Evolutionary conservation across 2,797 vertebrate genomes (phyloP).

Genomic region (Bryconaethiops microstoma): DNA sequence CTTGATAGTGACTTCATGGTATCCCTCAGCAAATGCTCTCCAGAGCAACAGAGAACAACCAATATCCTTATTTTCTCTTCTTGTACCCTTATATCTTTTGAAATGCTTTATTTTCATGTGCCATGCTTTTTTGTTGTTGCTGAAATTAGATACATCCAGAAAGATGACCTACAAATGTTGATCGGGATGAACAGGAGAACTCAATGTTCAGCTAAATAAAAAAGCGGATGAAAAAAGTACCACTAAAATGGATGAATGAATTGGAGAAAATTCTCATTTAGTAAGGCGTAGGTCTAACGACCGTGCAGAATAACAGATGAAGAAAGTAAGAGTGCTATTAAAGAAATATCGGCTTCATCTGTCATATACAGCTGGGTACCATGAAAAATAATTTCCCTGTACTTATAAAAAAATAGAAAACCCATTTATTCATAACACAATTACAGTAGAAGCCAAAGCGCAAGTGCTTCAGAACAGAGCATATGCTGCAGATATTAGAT

Average conservation of each 20-base stretch:
- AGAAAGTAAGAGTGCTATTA: not conserved
- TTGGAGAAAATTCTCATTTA: not conserved
- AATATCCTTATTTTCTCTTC: not conserved
- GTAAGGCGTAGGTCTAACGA: not conserved
- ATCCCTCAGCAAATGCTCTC: not conserved
- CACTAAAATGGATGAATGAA: conserved; percentile 5
- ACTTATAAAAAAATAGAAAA: not conserved
- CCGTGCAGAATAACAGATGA: not conserved
- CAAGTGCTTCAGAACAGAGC: not conserved
- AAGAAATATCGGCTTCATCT: not conserved
- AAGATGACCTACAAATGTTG: too few species aligned
- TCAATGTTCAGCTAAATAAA: not conserved
- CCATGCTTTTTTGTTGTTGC: not conserved
- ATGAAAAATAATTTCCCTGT: not conserved
- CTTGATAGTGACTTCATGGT: not conserved
- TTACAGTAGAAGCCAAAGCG: not conserved
- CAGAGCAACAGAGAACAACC: not conserved
- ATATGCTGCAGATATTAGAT: not conserved
- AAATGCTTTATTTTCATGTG: not conserved
- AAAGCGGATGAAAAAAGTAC: not conserved
- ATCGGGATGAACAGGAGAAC: not conserved
- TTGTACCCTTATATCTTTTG: not conserved
- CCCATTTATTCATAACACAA: not conserved
- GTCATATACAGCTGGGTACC: not conserved
- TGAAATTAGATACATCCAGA: not conserved